phyloP scores from a whole-genome alignment of 2,888 invertebrate species.

The Amiota communis region DNA sequence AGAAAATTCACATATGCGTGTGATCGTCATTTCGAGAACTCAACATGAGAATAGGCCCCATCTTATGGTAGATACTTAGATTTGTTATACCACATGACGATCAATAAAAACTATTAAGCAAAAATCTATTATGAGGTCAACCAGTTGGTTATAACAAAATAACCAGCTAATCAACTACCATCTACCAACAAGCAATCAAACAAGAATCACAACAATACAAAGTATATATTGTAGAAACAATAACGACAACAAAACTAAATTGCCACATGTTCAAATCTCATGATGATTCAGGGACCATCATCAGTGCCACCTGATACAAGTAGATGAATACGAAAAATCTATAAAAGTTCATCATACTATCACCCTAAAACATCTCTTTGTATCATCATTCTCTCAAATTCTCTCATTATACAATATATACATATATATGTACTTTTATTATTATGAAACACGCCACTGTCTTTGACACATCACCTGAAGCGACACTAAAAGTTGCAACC shows the following conservation, averaged over 20 bases:
- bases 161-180: constrained; percentile 12
- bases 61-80: constrained; percentile 8
- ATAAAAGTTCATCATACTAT: not conserved
- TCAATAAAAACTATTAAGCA: constrained; percentile 51
- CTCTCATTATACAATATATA: too few relatives aligned
- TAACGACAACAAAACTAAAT: constrained; percentile 15
- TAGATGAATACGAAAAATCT: too few relatives aligned
- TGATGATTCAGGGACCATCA: too few relatives aligned
- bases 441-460: not conserved
- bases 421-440: not conserved
- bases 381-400: too few relatives aligned
- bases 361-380: not conserved
- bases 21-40: not conserved
- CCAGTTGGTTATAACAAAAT: constrained; percentile 50
- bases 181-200: constrained; percentile 16
- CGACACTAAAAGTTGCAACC: not conserved
- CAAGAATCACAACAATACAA: constrained; percentile 10
- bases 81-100: constrained; percentile 41
- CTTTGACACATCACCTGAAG: not conserved
- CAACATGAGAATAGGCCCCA: not conserved
- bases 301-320: too few relatives aligned
- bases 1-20: too few relatives aligned
- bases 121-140: constrained; percentile 57
- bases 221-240: constrained; percentile 33
- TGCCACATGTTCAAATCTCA: not conserved